Evolutionary conservation across 1,140 invertebrate genomes (phyloP).

Genomic region (Dendrolimus kikuchii): DNA sequence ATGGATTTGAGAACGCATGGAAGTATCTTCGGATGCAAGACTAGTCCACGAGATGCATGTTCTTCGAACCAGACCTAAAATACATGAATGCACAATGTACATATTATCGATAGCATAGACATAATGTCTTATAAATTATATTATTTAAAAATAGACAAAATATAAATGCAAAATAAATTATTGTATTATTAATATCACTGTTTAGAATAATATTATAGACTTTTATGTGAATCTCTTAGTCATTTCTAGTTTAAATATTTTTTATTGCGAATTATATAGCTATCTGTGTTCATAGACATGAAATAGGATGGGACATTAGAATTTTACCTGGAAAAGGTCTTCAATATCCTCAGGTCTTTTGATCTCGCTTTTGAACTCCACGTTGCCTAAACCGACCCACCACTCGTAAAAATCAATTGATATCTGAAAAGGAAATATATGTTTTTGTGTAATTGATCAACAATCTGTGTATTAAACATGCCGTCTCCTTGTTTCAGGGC

Average conservation of each 20-base stretch:
- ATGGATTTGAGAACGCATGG: conserved; percentile 61
- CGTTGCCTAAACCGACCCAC: conserved; percentile 67
- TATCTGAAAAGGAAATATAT: conserved; percentile 45
- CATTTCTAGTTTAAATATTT: too few relatives aligned
- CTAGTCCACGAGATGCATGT: conserved; percentile 66
- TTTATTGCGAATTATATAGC: too few relatives aligned
- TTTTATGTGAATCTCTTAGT: too few relatives aligned
- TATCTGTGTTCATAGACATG: background rate
- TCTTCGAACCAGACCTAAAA: conserved; percentile 75
- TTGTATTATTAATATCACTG: conserved; percentile 2
- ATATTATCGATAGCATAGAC: too few relatives aligned
- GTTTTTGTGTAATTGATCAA: background rate
- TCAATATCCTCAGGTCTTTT: conserved; percentile 60
- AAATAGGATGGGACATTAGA: background rate
- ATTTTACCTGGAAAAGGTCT: conserved; percentile 53
- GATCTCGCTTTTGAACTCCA: conserved; percentile 67
- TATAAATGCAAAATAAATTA: background rate
- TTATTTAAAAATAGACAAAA: too few relatives aligned
- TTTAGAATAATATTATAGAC: too few relatives aligned
- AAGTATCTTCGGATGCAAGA: conserved; percentile 59
- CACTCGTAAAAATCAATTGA: conserved; percentile 75
- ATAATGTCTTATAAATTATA: too few relatives aligned
- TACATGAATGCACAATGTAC: background rate
- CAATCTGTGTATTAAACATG: too few relatives aligned
- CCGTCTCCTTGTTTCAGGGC: too few relatives aligned